Evolutionary conservation across 2,888 invertebrate species (phyloP).

Genomic region (Diarsia brunnea): DNA sequence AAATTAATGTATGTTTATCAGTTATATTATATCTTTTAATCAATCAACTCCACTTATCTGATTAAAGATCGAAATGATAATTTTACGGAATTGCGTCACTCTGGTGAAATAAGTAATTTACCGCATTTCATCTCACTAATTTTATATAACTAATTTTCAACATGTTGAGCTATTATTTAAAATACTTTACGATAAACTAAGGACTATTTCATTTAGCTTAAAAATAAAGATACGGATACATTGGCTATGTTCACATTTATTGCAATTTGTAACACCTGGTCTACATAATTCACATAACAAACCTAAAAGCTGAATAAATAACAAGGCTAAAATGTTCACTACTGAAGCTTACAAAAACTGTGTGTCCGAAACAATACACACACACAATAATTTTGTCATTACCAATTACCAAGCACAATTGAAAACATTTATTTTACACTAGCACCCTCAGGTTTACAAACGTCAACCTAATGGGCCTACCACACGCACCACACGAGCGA

Average conservation of each 20-base stretch:
- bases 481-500: too few relatives aligned
- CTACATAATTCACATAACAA: constrained; percentile 1
- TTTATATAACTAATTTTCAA: neutral
- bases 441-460: constrained; percentile 2
- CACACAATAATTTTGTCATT: constrained; percentile 5
- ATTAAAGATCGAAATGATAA: neutral
- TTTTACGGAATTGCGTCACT: neutral
- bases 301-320: constrained; percentile 19
- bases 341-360: neutral
- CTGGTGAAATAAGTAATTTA: constrained; percentile 1
- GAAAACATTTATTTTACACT: constrained; percentile 6
- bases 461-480: neutral
- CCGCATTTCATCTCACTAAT: neutral
- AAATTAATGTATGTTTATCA: neutral
- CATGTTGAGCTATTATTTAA: neutral
- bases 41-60: neutral
- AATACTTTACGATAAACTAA: neutral
- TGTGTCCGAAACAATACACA: constrained; percentile 22
- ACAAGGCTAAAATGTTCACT: constrained; percentile 24
- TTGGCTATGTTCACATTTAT: neutral
- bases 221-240: neutral
- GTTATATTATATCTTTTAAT: neutral
- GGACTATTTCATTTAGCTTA: neutral
- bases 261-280: too few relatives aligned
- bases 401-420: constrained; percentile 17